phyloP scores from a whole-genome alignment of 2,888 invertebrate genomes.

The Boloria euphrosyne region DNA sequence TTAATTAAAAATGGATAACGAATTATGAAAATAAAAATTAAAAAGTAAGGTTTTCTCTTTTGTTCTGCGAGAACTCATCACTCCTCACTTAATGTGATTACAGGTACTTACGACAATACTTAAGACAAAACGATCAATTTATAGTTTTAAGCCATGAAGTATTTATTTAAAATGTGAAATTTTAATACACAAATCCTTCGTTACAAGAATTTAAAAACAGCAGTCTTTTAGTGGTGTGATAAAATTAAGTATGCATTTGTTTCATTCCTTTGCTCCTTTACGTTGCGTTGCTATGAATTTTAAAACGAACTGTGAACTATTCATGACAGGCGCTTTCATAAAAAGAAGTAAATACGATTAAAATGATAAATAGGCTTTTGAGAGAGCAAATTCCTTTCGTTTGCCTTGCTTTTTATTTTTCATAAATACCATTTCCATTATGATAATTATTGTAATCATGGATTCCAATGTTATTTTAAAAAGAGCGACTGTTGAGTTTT shows the following conservation, averaged over 20 bases:
- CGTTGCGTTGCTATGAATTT: constrained; percentile 19
- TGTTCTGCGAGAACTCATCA: too few relatives aligned
- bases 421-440: too few relatives aligned
- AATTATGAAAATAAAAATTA: too few relatives aligned
- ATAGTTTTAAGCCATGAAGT: background rate
- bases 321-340: background rate
- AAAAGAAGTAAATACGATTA: background rate
- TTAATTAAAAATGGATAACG: too few relatives aligned
- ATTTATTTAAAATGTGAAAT: background rate
- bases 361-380: background rate
- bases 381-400: background rate
- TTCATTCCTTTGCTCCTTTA: constrained; percentile 6
- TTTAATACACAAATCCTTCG: background rate
- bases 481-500: too few relatives aligned
- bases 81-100: too few relatives aligned
- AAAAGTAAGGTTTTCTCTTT: too few relatives aligned
- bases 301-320: constrained; percentile 5
- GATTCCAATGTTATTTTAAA: too few relatives aligned
- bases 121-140: too few relatives aligned
- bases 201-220: background rate
- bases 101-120: too few relatives aligned
- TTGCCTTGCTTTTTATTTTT: background rate
- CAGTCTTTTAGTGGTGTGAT: background rate
- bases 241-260: constrained; percentile 23
- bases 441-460: too few relatives aligned